Evolutionary conservation across 2,113 vertebrate genomes (phyloP), one percentile per base, ranked within the genome.

Genomic region (Cichladusa arquata): DNA sequence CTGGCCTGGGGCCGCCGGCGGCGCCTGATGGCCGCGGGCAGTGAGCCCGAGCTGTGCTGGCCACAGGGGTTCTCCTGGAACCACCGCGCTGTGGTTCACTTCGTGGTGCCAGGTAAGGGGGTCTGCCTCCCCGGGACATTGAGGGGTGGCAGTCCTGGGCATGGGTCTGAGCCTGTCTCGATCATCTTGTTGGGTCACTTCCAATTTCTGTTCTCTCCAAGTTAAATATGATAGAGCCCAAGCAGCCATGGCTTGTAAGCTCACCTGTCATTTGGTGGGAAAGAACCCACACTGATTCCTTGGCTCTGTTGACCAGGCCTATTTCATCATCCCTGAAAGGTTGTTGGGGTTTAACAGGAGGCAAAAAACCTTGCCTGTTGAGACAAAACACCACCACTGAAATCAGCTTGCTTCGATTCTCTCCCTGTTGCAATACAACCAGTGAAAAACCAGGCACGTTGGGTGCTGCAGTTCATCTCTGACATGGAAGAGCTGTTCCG

Each of bases 361-460:
- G 20, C 56, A 51, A 24, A 51, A 72, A 94, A 9, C 48, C 23
- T 76, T 81, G 25, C 11, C 20, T 81, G n/a, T 48, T 80, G 38
- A 67, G 64, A 61, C 61, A 25, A 78, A 54, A 4, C 9, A 8
- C 8, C 2, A 1, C 12, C 28, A 73, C 5, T 93, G 60, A 65
- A 84, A 84, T 65, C 28, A 73, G 28, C n/a, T 72, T 96, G 42
- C 44, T 95, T 82, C 65, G 31, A n/a, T 91, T 91, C 38, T 95
- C 24, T 65, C 62, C 20, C 38, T 90, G 25, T 77, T 73, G 78
- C 36, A 47, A 9, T 38, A 19, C 19, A n/a, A 74, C 9, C 88
- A 99, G 99, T 99, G 74, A 99, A 99, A 97, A 99, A 99, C 97
- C 99, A 99, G 97, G 99, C 99, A 4, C 99, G 99, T 1, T 99